A percentile compares a stretch with the other conserved stretches of the same genome.
These are phyloP conservation scores for Tanypteryx hageni DNA, from an alignment of 2,888 invertebrate genomes.

Conservation along the genomic window DNA sequence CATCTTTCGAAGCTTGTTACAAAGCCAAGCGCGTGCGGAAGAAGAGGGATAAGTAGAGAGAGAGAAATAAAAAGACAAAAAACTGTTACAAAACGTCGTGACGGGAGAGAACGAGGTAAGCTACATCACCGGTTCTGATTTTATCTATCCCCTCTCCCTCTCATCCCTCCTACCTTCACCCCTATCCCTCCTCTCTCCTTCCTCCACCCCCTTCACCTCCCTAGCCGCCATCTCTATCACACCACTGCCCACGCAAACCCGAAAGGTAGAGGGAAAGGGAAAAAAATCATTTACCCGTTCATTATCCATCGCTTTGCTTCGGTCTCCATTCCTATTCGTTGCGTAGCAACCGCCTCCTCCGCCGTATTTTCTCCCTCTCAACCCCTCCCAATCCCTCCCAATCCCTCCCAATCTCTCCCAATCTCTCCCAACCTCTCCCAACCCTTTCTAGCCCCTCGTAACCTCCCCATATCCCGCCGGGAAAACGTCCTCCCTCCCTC, in stretches of 20 bases:
- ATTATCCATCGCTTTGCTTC: constrained; percentile 47
- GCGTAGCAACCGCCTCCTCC: neutral
- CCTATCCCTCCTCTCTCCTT: neutral
- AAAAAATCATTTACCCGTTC: constrained; percentile 32
- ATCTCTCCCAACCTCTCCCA: neutral
- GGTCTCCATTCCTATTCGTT: neutral
- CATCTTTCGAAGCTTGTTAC: constrained; percentile 27
- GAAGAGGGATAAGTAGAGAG: neutral
- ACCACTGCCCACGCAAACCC: neutral
- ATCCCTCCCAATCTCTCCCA: neutral
- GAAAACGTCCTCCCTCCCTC: neutral
- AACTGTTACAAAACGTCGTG: neutral
- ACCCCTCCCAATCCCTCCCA: neutral
- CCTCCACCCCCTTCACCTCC: neutral
- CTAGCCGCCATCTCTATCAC: neutral
- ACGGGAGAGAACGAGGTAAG: neutral
- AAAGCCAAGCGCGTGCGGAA: neutral
- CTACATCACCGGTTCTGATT: constrained; percentile 14
- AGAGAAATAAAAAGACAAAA: neutral
- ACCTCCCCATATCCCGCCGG: neutral
- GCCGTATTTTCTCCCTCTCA: neutral
- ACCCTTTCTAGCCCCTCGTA: neutral
- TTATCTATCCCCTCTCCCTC: no score
- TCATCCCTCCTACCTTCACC: neutral
- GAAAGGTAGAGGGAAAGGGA: neutral